Evolutionary conservation across 1,140 invertebrate genomes (phyloP).

Genomic region (Phthorimaea operculella): DNA sequence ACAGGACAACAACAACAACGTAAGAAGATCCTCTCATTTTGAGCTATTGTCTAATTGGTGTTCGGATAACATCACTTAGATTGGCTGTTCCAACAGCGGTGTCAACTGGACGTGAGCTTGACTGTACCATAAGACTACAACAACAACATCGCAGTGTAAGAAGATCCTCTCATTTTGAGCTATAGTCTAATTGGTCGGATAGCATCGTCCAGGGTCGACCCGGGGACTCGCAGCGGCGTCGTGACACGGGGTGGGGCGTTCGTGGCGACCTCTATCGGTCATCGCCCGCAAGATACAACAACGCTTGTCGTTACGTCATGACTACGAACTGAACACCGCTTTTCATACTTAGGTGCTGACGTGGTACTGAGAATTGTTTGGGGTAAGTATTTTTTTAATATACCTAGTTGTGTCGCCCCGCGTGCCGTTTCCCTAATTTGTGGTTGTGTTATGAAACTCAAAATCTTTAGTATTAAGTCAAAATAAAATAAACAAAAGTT

Average conservation of each 20-base stretch:
- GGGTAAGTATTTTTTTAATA: no score
- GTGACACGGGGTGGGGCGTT: conserved; percentile 7
- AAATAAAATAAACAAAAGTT: no score
- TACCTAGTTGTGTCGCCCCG: no score
- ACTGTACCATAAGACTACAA: no score
- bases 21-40: not conserved
- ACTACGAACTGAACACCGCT: not conserved
- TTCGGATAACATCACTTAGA: conserved; percentile 4
- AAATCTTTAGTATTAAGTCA: no score
- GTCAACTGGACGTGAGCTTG: no score
- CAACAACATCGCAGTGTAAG: not conserved
- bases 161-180: conserved; percentile 4
- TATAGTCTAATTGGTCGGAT: conserved; percentile 13
- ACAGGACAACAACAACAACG: no score
- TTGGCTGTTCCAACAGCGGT: no score
- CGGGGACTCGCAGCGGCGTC: not conserved
- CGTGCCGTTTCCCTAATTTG: no score
- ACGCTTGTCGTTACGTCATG: not conserved
- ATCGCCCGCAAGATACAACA: not conserved
- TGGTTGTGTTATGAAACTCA: no score
- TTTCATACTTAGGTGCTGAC: no score
- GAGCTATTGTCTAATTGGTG: conserved; percentile 14
- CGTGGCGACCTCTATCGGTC: conserved; percentile 3
- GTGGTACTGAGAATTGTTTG: no score
- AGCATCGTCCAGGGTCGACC: not conserved